These are phyloP conservation scores for Antedon bifida DNA, from an alignment of 35 echinoderm and acorn worm genomes.

Conservation along the genomic window DNA sequence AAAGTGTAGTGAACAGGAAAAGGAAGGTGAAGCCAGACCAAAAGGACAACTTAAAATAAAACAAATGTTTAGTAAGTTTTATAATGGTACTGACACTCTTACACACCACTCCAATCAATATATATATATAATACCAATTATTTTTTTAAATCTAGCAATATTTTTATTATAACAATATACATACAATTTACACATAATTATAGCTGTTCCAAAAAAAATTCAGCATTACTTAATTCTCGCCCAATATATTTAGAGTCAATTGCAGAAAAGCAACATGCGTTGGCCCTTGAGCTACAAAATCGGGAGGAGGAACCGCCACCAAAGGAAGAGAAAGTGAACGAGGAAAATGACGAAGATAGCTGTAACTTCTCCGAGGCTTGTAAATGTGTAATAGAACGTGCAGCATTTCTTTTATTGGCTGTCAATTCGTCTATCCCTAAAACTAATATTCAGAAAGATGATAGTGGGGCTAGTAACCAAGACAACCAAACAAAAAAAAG, in stretches of 20 bases:
- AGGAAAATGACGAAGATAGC: slow-evolving; percentile 14
- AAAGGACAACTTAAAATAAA: background rate
- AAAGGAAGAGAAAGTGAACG: background rate
- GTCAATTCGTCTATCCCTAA: slow-evolving; percentile 22
- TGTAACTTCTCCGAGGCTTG: slow-evolving; percentile 73
- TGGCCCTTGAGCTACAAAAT: background rate
- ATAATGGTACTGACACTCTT: background rate
- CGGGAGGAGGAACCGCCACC: background rate
- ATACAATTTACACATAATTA: no score
- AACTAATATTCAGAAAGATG: background rate
- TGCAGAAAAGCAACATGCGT: background rate
- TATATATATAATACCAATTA: no score
- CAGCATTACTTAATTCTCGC: no score
- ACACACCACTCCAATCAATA: no score
- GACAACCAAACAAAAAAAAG: background rate
- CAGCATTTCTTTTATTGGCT: slow-evolving; percentile 61
- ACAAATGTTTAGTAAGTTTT: background rate
- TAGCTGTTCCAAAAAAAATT: no score
- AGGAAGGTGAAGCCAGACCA: background rate
- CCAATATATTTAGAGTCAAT: background rate
- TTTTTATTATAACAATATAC: no score
- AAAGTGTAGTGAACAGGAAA: background rate
- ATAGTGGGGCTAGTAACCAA: background rate
- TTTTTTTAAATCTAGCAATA: no score
- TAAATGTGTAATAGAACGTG: slow-evolving; percentile 73